phyloP scores from a whole-genome alignment of 2,888 invertebrate species.

The Phrixothrix hirtus region DNA sequence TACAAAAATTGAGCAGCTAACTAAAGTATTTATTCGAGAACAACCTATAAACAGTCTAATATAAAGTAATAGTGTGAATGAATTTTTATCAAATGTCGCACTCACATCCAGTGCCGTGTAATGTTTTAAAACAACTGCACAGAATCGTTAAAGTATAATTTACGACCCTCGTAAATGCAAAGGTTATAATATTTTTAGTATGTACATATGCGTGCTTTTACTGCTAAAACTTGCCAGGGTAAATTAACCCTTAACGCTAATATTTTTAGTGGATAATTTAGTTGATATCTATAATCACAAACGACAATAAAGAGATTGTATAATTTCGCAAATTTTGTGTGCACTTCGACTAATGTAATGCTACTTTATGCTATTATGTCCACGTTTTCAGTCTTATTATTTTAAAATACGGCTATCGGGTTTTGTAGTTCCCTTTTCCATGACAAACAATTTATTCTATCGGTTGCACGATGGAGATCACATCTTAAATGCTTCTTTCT shows the following conservation, averaged over 20 bases:
- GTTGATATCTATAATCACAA: constrained; percentile 1
- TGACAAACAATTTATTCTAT: neutral
- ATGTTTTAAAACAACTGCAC: constrained; percentile 57
- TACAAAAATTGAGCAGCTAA: no score
- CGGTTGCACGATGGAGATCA: no score
- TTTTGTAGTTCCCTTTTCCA: neutral
- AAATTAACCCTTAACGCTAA: constrained; percentile 23
- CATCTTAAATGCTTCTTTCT: no score
- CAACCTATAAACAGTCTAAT: constrained; percentile 30
- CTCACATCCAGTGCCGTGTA: constrained; percentile 42
- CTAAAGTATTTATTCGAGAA: no score
- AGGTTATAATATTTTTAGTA: constrained; percentile 56
- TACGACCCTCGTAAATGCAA: constrained; percentile 55
- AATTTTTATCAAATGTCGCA: constrained; percentile 49
- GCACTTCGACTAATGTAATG: constrained; percentile 26
- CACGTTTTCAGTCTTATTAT: constrained; percentile 14
- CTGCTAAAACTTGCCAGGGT: constrained; percentile 28
- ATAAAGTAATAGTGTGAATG: constrained; percentile 42
- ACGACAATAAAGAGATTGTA: constrained; percentile 28
- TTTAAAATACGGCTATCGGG: constrained; percentile 4
- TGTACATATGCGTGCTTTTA: constrained; percentile 39
- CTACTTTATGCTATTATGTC: constrained; percentile 23
- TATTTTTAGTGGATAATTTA: constrained; percentile 20
- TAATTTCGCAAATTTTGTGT: constrained; percentile 33
- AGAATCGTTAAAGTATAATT: constrained; percentile 57